A percentile compares a stretch with the other conserved stretches of the same genome.
phyloP scores from a whole-genome alignment of 2,797 vertebrate species.

The Pygocentrus nattereri region DNA sequence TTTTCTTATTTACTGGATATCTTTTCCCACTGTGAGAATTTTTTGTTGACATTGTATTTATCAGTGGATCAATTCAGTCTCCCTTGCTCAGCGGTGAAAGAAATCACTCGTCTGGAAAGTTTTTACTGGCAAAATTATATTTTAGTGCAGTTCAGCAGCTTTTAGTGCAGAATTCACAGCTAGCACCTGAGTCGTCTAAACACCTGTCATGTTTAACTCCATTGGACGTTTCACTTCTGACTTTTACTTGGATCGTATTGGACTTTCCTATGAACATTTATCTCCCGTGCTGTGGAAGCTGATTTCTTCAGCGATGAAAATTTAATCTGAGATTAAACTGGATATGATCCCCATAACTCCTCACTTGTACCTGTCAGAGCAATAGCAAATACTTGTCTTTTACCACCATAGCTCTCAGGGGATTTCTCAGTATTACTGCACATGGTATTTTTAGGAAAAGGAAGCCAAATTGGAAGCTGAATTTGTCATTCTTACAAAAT shows the following conservation, averaged over 20 bases:
- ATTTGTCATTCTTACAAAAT: neutral
- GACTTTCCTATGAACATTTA: neutral
- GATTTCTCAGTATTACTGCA: constrained; percentile 18
- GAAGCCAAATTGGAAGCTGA: neutral
- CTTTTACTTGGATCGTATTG: neutral
- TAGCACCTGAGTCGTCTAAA: neutral
- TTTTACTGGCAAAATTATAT: neutral
- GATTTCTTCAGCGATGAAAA: constrained; percentile 24
- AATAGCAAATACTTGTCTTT: constrained; percentile 5
- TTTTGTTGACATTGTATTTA: constrained; percentile 19
- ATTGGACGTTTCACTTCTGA: neutral
- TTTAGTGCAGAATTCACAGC: neutral
- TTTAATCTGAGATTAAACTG: constrained; percentile 40
- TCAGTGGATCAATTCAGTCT: neutral
- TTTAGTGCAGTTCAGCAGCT: neutral
- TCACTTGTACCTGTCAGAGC: constrained; percentile 20
- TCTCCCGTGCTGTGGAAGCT: neutral
- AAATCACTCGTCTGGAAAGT: neutral
- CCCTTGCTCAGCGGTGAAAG: neutral
- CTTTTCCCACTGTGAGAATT: neutral
- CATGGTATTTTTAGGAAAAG: constrained; percentile 2
- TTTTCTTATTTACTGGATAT: constrained; percentile 14
- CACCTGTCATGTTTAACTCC: neutral
- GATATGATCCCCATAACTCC: constrained; percentile 22
- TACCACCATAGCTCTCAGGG: neutral